phyloP scores from a whole-genome alignment of 2,888 invertebrate species.

The Heterodera filipjevi region DNA sequence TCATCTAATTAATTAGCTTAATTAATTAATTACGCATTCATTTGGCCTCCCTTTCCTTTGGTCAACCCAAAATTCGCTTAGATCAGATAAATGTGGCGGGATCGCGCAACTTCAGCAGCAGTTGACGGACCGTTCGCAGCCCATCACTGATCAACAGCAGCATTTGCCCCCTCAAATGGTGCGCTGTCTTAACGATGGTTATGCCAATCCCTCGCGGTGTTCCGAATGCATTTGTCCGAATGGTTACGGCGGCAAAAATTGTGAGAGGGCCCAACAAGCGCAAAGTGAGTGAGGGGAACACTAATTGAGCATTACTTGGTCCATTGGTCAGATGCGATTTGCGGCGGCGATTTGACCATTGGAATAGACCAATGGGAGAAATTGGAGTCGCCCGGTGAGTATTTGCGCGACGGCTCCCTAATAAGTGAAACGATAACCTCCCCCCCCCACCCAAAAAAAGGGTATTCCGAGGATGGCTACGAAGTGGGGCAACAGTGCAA shows the following conservation, averaged over 20 bases:
- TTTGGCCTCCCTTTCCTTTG: not conserved
- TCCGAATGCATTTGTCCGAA: conserved; percentile 59
- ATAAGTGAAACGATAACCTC: not conserved
- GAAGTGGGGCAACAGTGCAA: conserved; percentile 57
- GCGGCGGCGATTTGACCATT: conserved; percentile 52
- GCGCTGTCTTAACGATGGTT: conserved; percentile 60
- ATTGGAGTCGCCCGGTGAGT: conserved; percentile 42
- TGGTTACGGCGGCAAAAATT: conserved; percentile 56
- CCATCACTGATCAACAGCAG: not conserved
- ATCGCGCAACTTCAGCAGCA: conserved; percentile 27
- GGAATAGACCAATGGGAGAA: conserved; percentile 34
- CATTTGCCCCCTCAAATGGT: conserved; percentile 31
- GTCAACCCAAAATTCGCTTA: conserved; percentile 19
- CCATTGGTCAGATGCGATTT: conserved; percentile 53
- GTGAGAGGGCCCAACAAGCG: conserved; percentile 46
- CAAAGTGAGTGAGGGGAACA: conserved; percentile 45
- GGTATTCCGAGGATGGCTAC: conserved; percentile 46
- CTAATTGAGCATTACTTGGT: not conserved
- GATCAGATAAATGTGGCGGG: conserved; percentile 47
- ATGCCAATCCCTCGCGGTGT: conserved; percentile 56
- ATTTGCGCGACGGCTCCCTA: not conserved
- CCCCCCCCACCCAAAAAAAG: not conserved
- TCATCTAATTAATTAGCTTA: too few species aligned
- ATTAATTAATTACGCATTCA: too few species aligned
- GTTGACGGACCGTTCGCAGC: not conserved